These are phyloP conservation scores for Adineta ricciae DNA, from an alignment of 2,888 invertebrate genomes.

Conservation along the genomic window DNA sequence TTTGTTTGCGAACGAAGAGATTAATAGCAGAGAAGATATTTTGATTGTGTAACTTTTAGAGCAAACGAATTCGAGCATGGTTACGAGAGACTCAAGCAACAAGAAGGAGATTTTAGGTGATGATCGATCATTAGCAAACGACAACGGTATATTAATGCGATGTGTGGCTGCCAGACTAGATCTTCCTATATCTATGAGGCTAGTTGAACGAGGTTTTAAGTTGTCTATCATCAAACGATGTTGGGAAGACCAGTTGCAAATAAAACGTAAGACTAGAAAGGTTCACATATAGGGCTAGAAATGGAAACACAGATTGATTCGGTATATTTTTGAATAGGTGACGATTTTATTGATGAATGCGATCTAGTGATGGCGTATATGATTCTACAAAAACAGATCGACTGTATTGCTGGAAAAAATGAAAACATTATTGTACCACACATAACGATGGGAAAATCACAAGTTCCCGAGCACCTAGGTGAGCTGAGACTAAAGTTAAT, in stretches of 20 bases:
- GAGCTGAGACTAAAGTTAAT: no score
- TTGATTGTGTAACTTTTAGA: not conserved
- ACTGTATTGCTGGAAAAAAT: not conserved
- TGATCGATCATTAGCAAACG: not conserved
- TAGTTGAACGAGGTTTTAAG: not conserved
- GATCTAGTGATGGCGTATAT: not conserved
- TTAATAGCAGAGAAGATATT: not conserved
- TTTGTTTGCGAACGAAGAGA: not conserved
- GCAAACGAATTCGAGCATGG: no score
- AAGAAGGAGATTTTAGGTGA: no score
- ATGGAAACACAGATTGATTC: no score
- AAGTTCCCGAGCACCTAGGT: not conserved
- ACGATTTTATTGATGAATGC: not conserved
- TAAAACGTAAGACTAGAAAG: not conserved
- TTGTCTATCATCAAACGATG: not conserved
- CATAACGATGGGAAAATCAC: not conserved
- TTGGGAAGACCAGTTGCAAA: not conserved
- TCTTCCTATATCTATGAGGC: not conserved
- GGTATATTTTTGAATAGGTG: not conserved
- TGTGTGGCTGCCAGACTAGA: not conserved
- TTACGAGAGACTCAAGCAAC: no score
- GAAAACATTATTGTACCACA: not conserved
- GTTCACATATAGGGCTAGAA: no score
- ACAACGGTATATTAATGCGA: not conserved
- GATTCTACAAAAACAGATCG: not conserved